Conservation (phyloP, 2,797 vertebrate species). For the Enteromius argenteus region DNA sequence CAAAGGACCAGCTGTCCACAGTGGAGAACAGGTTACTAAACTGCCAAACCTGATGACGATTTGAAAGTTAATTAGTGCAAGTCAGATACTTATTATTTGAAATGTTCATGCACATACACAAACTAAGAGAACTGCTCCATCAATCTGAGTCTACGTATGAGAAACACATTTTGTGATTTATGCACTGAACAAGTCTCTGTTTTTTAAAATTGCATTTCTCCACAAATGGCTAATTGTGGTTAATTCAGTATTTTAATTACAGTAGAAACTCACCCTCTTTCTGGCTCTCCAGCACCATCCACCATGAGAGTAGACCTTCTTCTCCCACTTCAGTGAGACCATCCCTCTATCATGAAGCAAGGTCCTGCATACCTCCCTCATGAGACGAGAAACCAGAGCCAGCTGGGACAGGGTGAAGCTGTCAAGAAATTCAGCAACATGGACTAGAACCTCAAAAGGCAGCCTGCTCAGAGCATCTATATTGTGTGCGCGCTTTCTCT, state of each 20-base stretch:
- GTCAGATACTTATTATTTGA: neutral
- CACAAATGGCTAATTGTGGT: neutral
- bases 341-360: conserved; percentile 92
- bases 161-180: neutral
- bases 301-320: conserved; percentile 69
- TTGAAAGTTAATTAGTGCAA: conserved; percentile 17
- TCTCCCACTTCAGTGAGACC: conserved; percentile 92
- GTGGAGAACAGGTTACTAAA: conserved; percentile 92
- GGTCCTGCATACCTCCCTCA: conserved; percentile 91
- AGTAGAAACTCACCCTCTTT: conserved; percentile 53
- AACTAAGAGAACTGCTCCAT: neutral
- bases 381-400: conserved; percentile 89
- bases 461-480: conserved; percentile 82
- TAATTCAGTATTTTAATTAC: neutral
- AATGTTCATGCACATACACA: neutral
- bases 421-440: conserved; percentile 91
- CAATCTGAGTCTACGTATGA: neutral
- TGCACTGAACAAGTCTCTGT: neutral
- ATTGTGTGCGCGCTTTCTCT: conserved; percentile 64
- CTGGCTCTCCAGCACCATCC: conserved; percentile 59
- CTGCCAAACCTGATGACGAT: conserved; percentile 85
- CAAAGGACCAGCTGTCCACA: conserved; percentile 87
- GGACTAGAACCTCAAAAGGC: conserved; percentile 88
- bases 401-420: conserved; percentile 92
- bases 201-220: neutral